Evolutionary conservation across 2,113 vertebrate genomes (phyloP), one percentile per base, ranked within the genome.

Genomic region (Erythrocebus patas): DNA sequence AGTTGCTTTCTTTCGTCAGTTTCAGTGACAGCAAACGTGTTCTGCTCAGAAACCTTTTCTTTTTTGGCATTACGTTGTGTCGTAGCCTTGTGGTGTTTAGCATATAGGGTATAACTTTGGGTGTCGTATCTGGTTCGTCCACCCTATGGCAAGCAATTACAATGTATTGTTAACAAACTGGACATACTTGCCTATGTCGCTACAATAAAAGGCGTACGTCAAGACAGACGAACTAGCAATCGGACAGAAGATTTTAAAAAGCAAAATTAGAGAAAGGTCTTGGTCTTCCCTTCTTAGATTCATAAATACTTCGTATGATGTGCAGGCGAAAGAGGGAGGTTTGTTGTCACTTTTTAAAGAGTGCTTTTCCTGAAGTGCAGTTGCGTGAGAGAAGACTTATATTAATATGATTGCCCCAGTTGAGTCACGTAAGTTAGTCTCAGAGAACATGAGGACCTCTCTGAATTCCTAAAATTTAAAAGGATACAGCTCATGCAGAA

Each of bases 111-210:
- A 5, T 89, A 96, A 97, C 87, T 98, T 96, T 6, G 95, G 90
- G 4, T 96, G 96, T 80, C 97, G 0, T 0, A 18, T 75, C 95
- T 97, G 97, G 72, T 96, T 86, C 64, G 87, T 52, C 61, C 32
- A 91, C 94, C 92, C 94, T 40, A 3, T 93, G 93, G 91, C 76
- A 61, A 81, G 55, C 97, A 96, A 52, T 97, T 97, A 93, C 92
- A 81, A 68, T 0, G 79, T 38, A 13, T 81, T 97, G 92, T 95
- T 73, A 90, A 95, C 96, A 82, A 98, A 98, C 98, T 98, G 97
- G 98, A 94, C 96, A 0, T 98, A 97, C 98, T 96, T 97, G 98
- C 98, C 98, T 89, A 6, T 35, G 93, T 98, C 85, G 97, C 70
- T 97, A 59, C 86, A 79, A 76, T 97, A 94, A 79, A 91, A 93